Evolutionary conservation across 1,140 invertebrate genomes (phyloP), one percentile per base, ranked within the genome.

Genomic region (Euborellia annulipes): DNA sequence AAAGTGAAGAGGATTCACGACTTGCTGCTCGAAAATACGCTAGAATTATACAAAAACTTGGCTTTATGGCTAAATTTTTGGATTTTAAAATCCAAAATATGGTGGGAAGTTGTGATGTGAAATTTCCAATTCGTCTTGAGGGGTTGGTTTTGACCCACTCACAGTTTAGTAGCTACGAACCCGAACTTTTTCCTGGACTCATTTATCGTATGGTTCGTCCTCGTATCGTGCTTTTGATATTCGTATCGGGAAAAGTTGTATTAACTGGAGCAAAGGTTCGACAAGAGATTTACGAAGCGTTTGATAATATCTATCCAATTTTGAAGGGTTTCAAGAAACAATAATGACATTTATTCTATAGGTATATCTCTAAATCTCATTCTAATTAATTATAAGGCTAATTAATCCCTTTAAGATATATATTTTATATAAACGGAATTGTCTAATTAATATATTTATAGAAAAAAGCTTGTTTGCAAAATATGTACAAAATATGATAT

Each of bases 61-160:
- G 93, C 45, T 98, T 97, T 73, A 75, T 78, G 78, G 94, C 94
- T 3, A 98, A 98, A 67, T 99, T 99, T 66, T 72, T 94, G 41
- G 93, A 99, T 59, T 99, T 99, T 61, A 99, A 98, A 75, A 95
- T 99, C 53, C 95, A 99, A 70, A 99, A 99, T 62, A 99, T 99
- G 92, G 95, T 99, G 32, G 96, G 93, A 9, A 97, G 90, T 58
- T 98, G 93, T 70, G 95, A 99, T 70, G 93, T 99, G 0, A 96
- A 95, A 64, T 99, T 98, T 68, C 93, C 94, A 3, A 98, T 99
- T 53, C 78, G 92, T 57, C 68, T 99, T 37, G 96, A 99, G 73
- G 93, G 92, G 45, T 70, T 98, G 40, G 90, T 95, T 39, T 69
- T 98, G 16, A 94, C 89, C 11, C 95, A 98, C 66, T 83, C 85